phyloP scores from a whole-genome alignment of 2,113 vertebrate genomes.

The Hemiscyllium ocellatum region DNA sequence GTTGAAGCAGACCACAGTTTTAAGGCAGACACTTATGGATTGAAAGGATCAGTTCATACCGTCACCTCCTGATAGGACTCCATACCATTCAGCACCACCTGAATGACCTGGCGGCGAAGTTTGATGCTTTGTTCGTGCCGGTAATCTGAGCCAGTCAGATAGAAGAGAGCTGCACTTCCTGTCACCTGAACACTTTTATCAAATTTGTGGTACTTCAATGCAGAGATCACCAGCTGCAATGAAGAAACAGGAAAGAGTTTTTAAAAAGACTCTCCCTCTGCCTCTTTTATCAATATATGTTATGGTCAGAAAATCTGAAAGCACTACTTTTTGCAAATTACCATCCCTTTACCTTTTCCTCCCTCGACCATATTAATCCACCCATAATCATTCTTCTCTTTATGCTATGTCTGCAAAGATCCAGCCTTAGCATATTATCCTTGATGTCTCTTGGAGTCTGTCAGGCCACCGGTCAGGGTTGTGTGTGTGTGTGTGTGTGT shows the following conservation, averaged over 20 bases:
- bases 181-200: slow-evolving; percentile 97
- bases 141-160: slow-evolving; percentile 91
- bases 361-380: background rate
- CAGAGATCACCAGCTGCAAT: slow-evolving; percentile 82
- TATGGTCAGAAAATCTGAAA: background rate
- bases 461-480: background rate
- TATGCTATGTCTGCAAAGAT: background rate
- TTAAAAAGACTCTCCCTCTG: background rate
- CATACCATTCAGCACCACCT: slow-evolving; percentile 95
- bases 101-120: slow-evolving; percentile 84
- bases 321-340: background rate
- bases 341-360: background rate
- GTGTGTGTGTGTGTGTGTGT: too few species aligned
- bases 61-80: slow-evolving; percentile 97
- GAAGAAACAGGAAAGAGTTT: background rate
- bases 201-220: slow-evolving; percentile 89
- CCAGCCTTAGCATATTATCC: background rate
- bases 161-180: slow-evolving; percentile 87
- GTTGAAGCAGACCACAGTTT: background rate
- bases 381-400: background rate
- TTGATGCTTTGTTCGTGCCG: slow-evolving; percentile 80
- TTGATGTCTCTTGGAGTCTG: too few species aligned
- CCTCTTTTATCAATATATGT: background rate
- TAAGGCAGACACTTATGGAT: background rate
- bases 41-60: slow-evolving; percentile 53